Conservation (phyloP, 2,113 vertebrate genomes). For the Myocastor coypus region DNA sequence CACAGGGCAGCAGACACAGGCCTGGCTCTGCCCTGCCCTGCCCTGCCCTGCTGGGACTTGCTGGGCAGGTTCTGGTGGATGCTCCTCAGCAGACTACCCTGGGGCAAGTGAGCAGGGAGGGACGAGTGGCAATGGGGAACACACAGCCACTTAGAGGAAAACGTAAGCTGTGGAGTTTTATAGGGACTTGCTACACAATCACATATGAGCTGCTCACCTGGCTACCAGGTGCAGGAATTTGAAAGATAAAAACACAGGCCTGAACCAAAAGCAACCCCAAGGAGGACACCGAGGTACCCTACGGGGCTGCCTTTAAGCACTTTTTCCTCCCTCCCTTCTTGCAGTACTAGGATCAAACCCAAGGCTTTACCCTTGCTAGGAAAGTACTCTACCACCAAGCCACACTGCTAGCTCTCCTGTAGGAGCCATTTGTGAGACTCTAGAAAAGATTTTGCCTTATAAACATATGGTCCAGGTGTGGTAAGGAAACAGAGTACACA, state of each 20-base stretch:
- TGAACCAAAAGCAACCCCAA: background rate
- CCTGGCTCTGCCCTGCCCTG: background rate
- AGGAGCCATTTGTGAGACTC: background rate
- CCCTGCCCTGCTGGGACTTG: background rate
- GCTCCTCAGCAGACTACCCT: background rate
- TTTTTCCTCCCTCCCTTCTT: background rate
- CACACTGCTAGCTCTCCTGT: background rate
- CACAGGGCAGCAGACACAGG: background rate
- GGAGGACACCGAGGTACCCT: fast-evolving
- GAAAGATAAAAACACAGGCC: background rate
- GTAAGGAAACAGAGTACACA: background rate
- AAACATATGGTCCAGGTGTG: background rate
- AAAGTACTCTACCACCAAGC: background rate
- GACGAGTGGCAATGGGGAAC: background rate
- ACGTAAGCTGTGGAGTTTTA: background rate
- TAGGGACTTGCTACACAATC: background rate
- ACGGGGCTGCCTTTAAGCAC: background rate
- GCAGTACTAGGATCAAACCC: background rate
- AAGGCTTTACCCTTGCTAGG: background rate
- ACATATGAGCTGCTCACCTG: background rate
- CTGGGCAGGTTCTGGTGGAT: background rate
- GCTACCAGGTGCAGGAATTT: background rate
- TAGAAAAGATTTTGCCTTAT: background rate
- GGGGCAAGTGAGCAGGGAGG: background rate
- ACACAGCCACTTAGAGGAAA: background rate